Conservation (phyloP, 2,888 invertebrate genomes). For the Heliconius sara region DNA sequence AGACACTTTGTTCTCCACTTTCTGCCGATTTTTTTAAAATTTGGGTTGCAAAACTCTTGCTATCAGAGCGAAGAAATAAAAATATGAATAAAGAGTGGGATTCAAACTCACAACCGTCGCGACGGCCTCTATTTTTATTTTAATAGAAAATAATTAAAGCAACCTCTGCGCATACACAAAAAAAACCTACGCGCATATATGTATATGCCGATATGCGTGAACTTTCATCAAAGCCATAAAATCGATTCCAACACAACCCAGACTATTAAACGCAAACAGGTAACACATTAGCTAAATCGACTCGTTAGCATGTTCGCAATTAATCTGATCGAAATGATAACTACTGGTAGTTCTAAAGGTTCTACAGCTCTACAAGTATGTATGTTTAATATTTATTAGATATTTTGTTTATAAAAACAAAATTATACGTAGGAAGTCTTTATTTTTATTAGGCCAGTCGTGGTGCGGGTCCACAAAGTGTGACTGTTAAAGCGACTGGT, state of each 20-base stretch:
- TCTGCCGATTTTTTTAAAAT: too few relatives aligned
- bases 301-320: conserved; percentile 33
- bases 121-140: neutral
- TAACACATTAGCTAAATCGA: conserved; percentile 34
- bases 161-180: neutral
- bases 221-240: conserved; percentile 25
- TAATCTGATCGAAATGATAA: conserved; percentile 35
- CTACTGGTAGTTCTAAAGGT: conserved; percentile 11
- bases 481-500: too few relatives aligned
- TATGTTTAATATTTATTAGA: conserved; percentile 13
- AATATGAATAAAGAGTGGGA: too few relatives aligned
- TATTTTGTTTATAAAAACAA: neutral
- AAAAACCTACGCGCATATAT: neutral
- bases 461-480: too few relatives aligned
- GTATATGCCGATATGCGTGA: neutral
- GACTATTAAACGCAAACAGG: conserved; percentile 30
- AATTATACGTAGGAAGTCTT: too few relatives aligned
- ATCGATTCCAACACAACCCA: conserved; percentile 32
- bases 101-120: too few relatives aligned
- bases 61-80: too few relatives aligned
- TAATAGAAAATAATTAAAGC: neutral
- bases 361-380: neutral
- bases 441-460: too few relatives aligned
- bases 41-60: too few relatives aligned
- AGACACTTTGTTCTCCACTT: too few relatives aligned